Percentiles rank a stretch among this genome's conserved stretches.
phyloP scores from a whole-genome alignment of 2,113 vertebrate genomes.

The Misgurnus mizolepis region DNA sequence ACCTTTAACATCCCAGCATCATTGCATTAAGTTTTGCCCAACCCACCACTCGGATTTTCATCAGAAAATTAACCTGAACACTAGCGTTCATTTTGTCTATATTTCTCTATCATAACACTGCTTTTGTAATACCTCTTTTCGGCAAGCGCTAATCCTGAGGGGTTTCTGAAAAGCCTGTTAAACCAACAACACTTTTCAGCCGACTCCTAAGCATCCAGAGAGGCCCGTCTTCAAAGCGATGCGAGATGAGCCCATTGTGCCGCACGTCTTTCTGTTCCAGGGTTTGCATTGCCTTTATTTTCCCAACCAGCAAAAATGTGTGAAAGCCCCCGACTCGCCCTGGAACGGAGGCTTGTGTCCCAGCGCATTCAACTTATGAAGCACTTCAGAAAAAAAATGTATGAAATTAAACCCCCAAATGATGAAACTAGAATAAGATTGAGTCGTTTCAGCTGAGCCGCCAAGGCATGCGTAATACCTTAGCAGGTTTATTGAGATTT shows the following conservation, averaged over 20 bases:
- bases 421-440: constrained; percentile 39
- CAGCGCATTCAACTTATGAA: constrained; percentile 27
- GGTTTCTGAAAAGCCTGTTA: constrained; percentile 5
- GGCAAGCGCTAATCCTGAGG: constrained; percentile 26
- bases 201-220: constrained; percentile 29
- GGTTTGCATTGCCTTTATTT: not conserved
- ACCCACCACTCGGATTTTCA: not conserved
- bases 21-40: not conserved
- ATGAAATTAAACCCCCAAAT: constrained; percentile 33
- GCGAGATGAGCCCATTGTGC: constrained; percentile 36
- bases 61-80: not conserved
- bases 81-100: not conserved
- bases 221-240: constrained; percentile 34
- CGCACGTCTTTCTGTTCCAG: not conserved
- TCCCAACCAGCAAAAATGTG: constrained; percentile 26
- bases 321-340: constrained; percentile 23
- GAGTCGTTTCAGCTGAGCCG: constrained; percentile 24
- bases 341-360: constrained; percentile 8
- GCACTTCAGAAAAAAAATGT: constrained; percentile 16
- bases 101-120: constrained; percentile 9
- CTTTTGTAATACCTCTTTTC: constrained; percentile 33
- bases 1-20: not conserved
- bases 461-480: constrained; percentile 20
- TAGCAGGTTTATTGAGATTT: constrained; percentile 37
- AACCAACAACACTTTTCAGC: constrained; percentile 29